phyloP scores from a whole-genome alignment of 2,888 invertebrate species.

The Oithona nana region DNA sequence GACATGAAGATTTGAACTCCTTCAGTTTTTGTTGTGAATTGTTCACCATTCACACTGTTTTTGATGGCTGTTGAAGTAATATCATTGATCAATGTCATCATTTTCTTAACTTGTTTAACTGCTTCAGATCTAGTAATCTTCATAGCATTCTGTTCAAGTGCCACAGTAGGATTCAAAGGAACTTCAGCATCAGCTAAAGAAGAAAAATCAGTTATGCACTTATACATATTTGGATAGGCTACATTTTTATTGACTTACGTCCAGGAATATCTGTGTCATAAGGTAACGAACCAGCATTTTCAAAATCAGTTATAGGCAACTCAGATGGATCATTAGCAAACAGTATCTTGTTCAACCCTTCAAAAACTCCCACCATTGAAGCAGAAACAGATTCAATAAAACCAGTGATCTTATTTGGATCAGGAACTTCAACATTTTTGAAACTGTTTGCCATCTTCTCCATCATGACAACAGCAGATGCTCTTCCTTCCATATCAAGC shows the following conservation, averaged over 20 bases:
- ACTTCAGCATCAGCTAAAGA: conserved; percentile 6
- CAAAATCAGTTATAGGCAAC: conserved; percentile 3
- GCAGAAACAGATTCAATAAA: conserved; percentile 2
- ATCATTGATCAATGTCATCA: neutral
- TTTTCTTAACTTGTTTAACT: neutral
- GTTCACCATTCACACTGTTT: conserved; percentile 1
- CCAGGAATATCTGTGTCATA: conserved; percentile 14
- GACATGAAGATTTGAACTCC: conserved; percentile 6
- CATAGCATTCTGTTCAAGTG: neutral
- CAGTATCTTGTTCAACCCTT: conserved; percentile 3
- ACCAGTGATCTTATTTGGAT: conserved; percentile 5
- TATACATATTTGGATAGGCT: neutral
- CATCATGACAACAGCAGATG: neutral
- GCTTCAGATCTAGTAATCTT: neutral
- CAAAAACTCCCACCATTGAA: neutral
- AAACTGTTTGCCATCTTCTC: neutral
- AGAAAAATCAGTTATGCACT: neutral
- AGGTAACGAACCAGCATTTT: neutral
- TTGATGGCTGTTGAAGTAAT: neutral
- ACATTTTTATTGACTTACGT: neutral
- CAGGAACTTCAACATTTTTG: neutral
- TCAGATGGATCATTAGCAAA: conserved; percentile 1
- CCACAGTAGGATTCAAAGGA: neutral
- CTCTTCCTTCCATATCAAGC: conserved; percentile 4
- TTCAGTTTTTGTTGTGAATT: neutral